Base-by-base conservation (phyloP, 1,140 invertebrate genomes). In the Oncopeltus fasciatus region DNA sequence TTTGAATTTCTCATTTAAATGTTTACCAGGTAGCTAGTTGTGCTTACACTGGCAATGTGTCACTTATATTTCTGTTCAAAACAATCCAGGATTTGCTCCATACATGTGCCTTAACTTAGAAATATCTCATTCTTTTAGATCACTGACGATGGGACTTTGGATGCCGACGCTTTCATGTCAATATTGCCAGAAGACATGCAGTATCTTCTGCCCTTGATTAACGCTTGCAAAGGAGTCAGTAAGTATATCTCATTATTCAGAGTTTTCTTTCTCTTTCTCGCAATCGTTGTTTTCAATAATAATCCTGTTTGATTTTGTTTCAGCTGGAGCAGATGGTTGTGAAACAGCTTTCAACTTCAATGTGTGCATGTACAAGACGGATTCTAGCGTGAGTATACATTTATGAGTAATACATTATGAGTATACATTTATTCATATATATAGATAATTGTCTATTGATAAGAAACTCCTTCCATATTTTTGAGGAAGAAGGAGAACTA, bases 121-220 rank as follows among this genome's bases (percentile, higher is more conserved):
- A n/a, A n/a, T n/a, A n/a, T n/a, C n/a, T 57, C 20, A 28, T 31
- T 38, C 26, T 38, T 60, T 0, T 38, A 66, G 65, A 64, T 66
- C 29, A 51, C 60, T 16, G 64, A 65, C 24, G 64, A 65, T 29
- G 66, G 66, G 8, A 57, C 60, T 4, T 28, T 65, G 8, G 64
- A 67, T 24, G 59, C 56, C 8, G 64, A 67, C n/a, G 57, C 57
- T 27, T 20, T 67, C 12, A 14, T 28, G 4, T 29, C 61, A 8
- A 33, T 67, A 14, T 16, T 67, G 11, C 66, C 66, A n/a, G 59
- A 60, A 1, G 57, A 65, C 4, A 44, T 60, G 33, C 38, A 44
- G 14, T 8, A 1, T 3, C 18, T 61, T 2, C 20, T 24, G 11
- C 59, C 59, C 12, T 27, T 47, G 14, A 61, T 61, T 26, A 21